Evolutionary conservation across 2,113 vertebrate genomes (phyloP).

Genomic region (Nasalis larvatus): DNA sequence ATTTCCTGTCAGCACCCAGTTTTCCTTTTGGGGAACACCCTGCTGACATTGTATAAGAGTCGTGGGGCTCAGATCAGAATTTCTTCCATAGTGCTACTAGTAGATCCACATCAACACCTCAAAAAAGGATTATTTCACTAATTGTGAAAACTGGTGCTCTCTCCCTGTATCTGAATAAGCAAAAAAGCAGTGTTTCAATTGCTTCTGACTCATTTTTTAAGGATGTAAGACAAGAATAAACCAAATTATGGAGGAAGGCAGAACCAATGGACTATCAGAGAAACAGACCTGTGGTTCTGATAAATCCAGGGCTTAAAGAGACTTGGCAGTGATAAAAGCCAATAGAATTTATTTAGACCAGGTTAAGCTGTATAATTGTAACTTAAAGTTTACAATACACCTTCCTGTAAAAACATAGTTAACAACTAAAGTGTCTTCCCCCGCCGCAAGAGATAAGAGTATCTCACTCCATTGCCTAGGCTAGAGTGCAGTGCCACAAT

Average conservation of each 20-base stretch:
- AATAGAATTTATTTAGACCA: not conserved
- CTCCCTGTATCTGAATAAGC: not conserved
- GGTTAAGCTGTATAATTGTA: not conserved
- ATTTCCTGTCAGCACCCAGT: not conserved
- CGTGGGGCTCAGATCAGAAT: not conserved
- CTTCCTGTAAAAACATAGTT: not conserved
- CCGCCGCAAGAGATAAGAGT: no score
- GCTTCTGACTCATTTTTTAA: not conserved
- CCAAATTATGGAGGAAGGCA: not conserved
- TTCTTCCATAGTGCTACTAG: not conserved
- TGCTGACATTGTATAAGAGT: not conserved
- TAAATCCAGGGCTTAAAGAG: not conserved
- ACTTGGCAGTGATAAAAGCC: not conserved
- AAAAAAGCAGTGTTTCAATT: not conserved
- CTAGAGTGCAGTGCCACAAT: no score
- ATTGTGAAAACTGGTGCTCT: not conserved
- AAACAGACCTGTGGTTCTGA: not conserved
- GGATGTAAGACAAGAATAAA: not conserved
- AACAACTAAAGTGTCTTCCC: not conserved
- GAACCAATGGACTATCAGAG: not conserved
- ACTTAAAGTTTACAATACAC: not conserved
- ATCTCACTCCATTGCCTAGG: no score
- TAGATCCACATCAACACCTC: not conserved
- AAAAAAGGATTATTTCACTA: not conserved
- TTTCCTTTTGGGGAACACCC: not conserved